Conservation (phyloP, 2,888 invertebrate species). For the Apodemia duryi region DNA sequence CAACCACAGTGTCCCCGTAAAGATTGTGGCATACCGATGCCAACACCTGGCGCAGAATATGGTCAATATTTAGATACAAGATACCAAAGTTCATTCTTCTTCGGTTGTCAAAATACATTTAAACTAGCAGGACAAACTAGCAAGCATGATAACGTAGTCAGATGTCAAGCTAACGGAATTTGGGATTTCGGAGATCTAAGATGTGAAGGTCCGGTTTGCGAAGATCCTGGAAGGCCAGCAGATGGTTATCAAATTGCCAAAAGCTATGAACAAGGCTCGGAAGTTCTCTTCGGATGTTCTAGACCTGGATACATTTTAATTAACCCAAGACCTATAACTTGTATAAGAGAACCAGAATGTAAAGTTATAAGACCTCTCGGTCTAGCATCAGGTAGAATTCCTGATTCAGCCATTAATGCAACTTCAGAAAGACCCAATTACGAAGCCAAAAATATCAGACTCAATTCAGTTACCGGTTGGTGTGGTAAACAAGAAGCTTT, state of each 20-base stretch:
- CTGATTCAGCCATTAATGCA: slow-evolving; percentile 96
- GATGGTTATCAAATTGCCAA: slow-evolving; percentile 93
- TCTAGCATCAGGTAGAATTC: slow-evolving; percentile 93
- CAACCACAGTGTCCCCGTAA: slow-evolving; percentile 92
- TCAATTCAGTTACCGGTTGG: slow-evolving; percentile 97
- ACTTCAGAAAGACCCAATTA: slow-evolving; percentile 96
- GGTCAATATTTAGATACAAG: slow-evolving; percentile 92
- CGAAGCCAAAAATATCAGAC: slow-evolving; percentile 91
- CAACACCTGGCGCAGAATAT: slow-evolving; percentile 96
- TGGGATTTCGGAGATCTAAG: slow-evolving; percentile 98
- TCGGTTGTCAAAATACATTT: slow-evolving; percentile 97
- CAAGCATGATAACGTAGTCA: slow-evolving; percentile 93
- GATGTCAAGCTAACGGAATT: slow-evolving; percentile 93
- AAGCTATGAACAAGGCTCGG: slow-evolving; percentile 93
- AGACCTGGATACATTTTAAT: slow-evolving; percentile 95
- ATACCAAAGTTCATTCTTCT: slow-evolving; percentile 96
- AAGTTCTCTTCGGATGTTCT: slow-evolving; percentile 93
- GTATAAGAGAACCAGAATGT: slow-evolving; percentile 95
- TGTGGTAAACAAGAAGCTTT: slow-evolving; percentile 98
- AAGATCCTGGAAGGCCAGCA: slow-evolving; percentile 95
- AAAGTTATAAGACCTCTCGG: slow-evolving; percentile 95
- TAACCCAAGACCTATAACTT: slow-evolving; percentile 93
- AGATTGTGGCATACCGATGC: slow-evolving; percentile 94
- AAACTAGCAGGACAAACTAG: slow-evolving; percentile 95
- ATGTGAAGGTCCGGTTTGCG: slow-evolving; percentile 98